Base-by-base conservation (phyloP, 2,888 invertebrate species). In the Itoplectis maculator region DNA sequence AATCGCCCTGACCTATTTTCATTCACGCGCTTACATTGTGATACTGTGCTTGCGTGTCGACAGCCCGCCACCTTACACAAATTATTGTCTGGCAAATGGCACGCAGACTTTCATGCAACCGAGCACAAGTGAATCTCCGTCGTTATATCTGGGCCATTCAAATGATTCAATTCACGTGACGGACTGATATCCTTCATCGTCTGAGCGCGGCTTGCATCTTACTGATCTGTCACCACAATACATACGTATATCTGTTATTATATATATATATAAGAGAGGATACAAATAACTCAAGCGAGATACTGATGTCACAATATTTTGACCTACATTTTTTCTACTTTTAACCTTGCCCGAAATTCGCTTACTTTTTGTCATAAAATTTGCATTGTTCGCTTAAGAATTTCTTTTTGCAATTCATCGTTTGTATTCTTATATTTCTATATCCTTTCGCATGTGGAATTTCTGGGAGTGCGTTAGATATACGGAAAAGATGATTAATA, bases 161-260 rank as follows among this genome's bases (percentile, higher is more conserved):
- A 74, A 68, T 37, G 59, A 76, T 68, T 61, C 47, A 69, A 76
- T 68, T 76, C 37, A 40, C 76, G 68, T 70, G 70, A 70, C 70
- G 37, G 59, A 59, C 56, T 47, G 45, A 68, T 61, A 56, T 68
- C 47, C 63, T 20, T 51, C 15, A 29, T 35, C 54, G 70, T 42
- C n/a, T 56, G 65, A 40, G 47, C 51, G 20, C 47, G 47, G 37
- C 68, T 65, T 74, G 74, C 29, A 18, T 20, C 23, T 54, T 29
- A 59, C 47, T 59, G 51, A 37, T 59, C 49, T 6, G 68, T 37
- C 76, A 20, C 18, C 56, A 35, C 42, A n/a, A 69, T 20, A 61
- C 18, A 23, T 20, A 13, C 35, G 40, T n/a, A 56, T 77, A 69
- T 8, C 15, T 15, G 35, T n/a, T n/a, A 61, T 45, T 37, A 63